phyloP scores from a whole-genome alignment of 2,888 invertebrate genomes.

The Digitonthophagus gazella region DNA sequence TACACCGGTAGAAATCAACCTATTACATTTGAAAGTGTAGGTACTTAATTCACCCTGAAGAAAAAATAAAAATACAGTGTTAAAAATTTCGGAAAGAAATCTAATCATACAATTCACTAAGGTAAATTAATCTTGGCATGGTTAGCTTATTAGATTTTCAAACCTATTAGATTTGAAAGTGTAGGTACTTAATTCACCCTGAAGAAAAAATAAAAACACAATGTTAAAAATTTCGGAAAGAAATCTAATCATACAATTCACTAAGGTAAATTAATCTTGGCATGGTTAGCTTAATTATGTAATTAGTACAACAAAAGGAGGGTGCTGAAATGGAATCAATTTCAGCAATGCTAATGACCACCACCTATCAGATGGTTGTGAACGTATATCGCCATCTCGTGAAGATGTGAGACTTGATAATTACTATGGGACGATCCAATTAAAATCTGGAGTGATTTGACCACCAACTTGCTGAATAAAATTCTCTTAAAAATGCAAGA shows the following conservation, averaged over 20 bases:
- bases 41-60: too few species aligned
- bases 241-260: background rate
- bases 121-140: background rate
- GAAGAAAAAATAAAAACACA: too few species aligned
- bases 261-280: background rate
- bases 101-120: background rate
- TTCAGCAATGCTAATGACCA: too few species aligned
- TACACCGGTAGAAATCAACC: background rate
- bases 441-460: background rate
- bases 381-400: background rate
- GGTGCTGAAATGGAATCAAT: background rate
- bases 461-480: too few species aligned
- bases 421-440: background rate
- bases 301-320: background rate
- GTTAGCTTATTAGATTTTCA: too few species aligned
- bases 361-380: background rate
- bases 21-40: too few species aligned
- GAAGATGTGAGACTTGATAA: background rate
- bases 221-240: too few species aligned
- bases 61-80: too few species aligned
- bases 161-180: too few species aligned
- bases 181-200: too few species aligned
- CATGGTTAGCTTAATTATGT: background rate
- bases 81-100: too few species aligned
- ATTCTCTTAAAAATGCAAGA: too few species aligned